Evolutionary conservation across 2,888 invertebrate genomes (phyloP), one percentile per base, ranked within the genome.

Genomic region (Clusia tigrina): DNA sequence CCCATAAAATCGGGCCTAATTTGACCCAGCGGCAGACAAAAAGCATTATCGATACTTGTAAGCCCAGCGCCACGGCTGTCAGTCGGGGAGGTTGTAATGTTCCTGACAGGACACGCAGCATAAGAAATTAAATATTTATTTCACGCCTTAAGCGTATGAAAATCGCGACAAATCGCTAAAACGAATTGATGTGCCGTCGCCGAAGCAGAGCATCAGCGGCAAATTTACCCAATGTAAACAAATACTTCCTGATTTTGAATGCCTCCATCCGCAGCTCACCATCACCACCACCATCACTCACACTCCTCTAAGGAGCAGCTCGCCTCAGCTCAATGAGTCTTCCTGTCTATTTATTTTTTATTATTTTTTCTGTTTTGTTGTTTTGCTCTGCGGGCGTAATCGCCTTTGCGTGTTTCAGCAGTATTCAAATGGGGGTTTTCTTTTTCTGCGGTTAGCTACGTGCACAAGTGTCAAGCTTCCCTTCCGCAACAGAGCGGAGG

Each of bases 191-290:
- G n/a, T n/a, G n/a, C n/a, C n/a, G n/a, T n/a, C n/a, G n/a, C n/a
- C n/a, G n/a, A n/a, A n/a, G n/a, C n/a, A n/a, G n/a, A n/a, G n/a
- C n/a, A n/a, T n/a, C n/a, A n/a, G n/a, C n/a, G n/a, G n/a, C 32
- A 12, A 32, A 58, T 63, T 63, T 58, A 58, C 46, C 58, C 54
- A 62, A 62, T 62, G 15, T 57, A 56, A 62, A 48, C 58, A 63
- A 63, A 63, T 63, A 62, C 52, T 61, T 61, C 46, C 58, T 42
- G 53, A 62, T 58, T 58, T 26, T 38, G 32, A 23, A 32, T 32
- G 32, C 32, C 32, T 6, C 32, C n/a, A 32, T 6, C 6, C 32
- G 32, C 12, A 32, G 32, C 32, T n/a, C n/a, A n/a, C n/a, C n/a
- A n/a, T n/a, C n/a, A n/a, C n/a, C n/a, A n/a, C n/a, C n/a, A n/a